A percentile compares a stretch with the other conserved stretches of the same genome.
phyloP scores from a whole-genome alignment of 2,888 invertebrate genomes.

The Sarcophaga rosellei region DNA sequence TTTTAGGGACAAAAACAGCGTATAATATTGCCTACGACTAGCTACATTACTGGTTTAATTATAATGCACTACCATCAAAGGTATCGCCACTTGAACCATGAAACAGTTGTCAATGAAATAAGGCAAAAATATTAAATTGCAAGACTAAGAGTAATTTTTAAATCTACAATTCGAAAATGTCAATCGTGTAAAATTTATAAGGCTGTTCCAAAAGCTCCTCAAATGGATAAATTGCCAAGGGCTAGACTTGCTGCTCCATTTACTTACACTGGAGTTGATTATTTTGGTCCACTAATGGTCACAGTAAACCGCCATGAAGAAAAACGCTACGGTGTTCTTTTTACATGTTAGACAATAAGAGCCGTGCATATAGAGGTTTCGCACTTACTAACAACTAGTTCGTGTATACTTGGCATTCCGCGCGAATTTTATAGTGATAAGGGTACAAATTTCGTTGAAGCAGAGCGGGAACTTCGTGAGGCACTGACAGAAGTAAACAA shows the following conservation, averaged over 20 bases:
- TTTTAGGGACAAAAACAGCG: too few species aligned
- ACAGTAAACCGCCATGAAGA: slow-evolving; percentile 30
- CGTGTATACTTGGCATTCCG: slow-evolving; percentile 33
- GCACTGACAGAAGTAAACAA: neutral
- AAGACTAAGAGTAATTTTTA: slow-evolving; percentile 25
- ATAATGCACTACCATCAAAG: slow-evolving; percentile 3
- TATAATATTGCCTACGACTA: neutral
- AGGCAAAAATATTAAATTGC: slow-evolving; percentile 24
- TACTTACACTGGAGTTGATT: slow-evolving; percentile 39
- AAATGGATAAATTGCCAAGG: slow-evolving; percentile 40
- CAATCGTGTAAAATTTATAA: slow-evolving; percentile 50
- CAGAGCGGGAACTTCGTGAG: slow-evolving; percentile 40
- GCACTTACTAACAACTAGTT: slow-evolving; percentile 15
- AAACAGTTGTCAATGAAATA: slow-evolving; percentile 14
- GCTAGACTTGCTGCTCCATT: slow-evolving; percentile 13
- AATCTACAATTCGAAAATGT: slow-evolving; percentile 36
- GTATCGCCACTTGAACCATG: slow-evolving; percentile 25
- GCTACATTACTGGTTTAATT: neutral
- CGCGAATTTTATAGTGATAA: slow-evolving; percentile 46
- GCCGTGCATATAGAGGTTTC: slow-evolving; percentile 66
- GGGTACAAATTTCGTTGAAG: slow-evolving; percentile 43
- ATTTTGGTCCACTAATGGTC: slow-evolving; percentile 53
- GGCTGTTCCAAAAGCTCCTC: slow-evolving; percentile 27
- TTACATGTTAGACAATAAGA: slow-evolving; percentile 66
- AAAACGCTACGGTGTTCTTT: slow-evolving; percentile 49